Conservation (phyloP, 2,797 vertebrate genomes). For the Micropoecilia bifurca region DNA sequence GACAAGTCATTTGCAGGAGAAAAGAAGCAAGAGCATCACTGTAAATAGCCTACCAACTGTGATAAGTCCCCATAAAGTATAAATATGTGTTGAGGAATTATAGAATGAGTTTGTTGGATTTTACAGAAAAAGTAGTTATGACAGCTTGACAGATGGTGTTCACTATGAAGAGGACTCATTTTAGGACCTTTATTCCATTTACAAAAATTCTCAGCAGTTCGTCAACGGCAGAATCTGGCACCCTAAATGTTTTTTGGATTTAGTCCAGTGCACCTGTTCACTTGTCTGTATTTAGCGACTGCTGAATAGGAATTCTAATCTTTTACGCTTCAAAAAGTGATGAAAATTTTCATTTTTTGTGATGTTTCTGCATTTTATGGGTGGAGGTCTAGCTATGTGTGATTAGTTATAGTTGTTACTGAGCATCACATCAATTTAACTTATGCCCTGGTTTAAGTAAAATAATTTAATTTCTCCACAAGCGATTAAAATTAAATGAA, state of each 20-base stretch:
- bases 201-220: neutral
- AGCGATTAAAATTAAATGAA: neutral
- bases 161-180: neutral
- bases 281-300: neutral
- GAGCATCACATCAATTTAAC: neutral
- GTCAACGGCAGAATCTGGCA: neutral
- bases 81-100: slow-evolving; percentile 21
- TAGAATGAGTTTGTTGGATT: slow-evolving; percentile 15
- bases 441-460: neutral
- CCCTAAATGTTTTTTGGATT: neutral
- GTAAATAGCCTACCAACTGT: slow-evolving; percentile 39
- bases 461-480: neutral
- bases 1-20: slow-evolving; percentile 47
- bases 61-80: slow-evolving; percentile 21
- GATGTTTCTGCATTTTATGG: neutral
- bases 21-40: slow-evolving; percentile 7
- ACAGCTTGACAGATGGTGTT: neutral
- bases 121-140: neutral
- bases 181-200: neutral
- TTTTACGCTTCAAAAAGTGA: neutral
- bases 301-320: neutral
- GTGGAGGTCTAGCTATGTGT: neutral
- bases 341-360: neutral
- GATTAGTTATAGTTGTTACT: neutral
- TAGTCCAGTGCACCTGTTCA: neutral